Percentiles rank a stretch among this genome's conserved stretches.
These are phyloP conservation scores for Ophion obscuratus DNA, from an alignment of 2,888 invertebrate species.

Conservation along the genomic window DNA sequence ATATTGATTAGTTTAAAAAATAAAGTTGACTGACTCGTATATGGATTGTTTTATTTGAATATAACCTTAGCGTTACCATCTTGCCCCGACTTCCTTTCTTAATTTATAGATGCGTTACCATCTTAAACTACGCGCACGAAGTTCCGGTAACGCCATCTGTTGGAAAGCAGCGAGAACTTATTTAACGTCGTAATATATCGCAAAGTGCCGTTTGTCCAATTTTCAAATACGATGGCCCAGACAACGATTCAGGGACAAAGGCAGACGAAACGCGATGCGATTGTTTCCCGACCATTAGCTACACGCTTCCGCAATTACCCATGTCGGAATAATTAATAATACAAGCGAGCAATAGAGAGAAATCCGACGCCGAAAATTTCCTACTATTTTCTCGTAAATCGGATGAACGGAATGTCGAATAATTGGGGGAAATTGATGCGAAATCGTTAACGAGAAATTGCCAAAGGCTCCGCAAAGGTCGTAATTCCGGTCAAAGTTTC, in stretches of 20 bases:
- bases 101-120: too few relatives aligned
- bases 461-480: constrained; percentile 18
- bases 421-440: constrained; percentile 31
- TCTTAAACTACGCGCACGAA: too few relatives aligned
- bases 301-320: neutral
- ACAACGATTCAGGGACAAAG: neutral
- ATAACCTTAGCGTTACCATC: too few relatives aligned
- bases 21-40: too few relatives aligned
- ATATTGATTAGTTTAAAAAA: too few relatives aligned
- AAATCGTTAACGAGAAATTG: constrained; percentile 49
- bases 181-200: too few relatives aligned
- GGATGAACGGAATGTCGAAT: neutral
- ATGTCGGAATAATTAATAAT: neutral
- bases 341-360: constrained; percentile 2
- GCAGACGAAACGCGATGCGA: neutral
- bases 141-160: too few relatives aligned
- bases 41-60: too few relatives aligned
- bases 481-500: constrained; percentile 45
- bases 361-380: neutral
- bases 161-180: too few relatives aligned
- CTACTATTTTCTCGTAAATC: neutral
- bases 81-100: too few relatives aligned
- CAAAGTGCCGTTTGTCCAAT: neutral
- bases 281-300: neutral
- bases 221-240: neutral